A percentile compares a stretch with the other conserved stretches of the same genome.
phyloP scores from a whole-genome alignment of 1,140 invertebrate genomes.

The Rhizoglyphus robini region DNA sequence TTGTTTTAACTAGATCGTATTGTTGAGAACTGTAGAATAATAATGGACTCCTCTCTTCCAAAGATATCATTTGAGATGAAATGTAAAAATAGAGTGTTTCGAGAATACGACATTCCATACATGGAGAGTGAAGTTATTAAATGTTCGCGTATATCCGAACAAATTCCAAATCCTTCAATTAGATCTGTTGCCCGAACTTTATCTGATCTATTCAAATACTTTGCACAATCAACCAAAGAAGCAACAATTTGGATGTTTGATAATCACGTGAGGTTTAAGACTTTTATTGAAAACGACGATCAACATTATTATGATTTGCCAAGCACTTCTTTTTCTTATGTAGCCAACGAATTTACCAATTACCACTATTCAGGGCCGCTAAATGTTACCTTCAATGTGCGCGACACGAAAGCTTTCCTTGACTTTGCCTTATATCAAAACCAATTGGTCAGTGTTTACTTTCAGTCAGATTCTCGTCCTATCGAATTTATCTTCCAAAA shows the following conservation, averaged over 20 bases:
- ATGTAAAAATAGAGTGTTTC: not conserved
- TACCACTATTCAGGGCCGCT: not conserved
- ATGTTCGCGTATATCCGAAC: not conserved
- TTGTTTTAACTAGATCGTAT: not conserved
- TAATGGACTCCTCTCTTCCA: not conserved
- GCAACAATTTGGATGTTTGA: not conserved
- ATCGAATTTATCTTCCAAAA: not conserved
- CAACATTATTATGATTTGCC: not conserved
- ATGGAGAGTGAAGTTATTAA: not conserved
- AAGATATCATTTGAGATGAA: not conserved
- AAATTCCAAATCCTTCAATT: not conserved
- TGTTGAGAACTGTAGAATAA: not conserved
- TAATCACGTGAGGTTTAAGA: not conserved
- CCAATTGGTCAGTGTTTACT: not conserved
- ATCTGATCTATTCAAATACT: not conserved
- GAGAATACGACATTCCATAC: not conserved
- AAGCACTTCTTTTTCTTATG: not conserved
- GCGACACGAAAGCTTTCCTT: not conserved
- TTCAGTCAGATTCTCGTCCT: not conserved
- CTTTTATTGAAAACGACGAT: not conserved
- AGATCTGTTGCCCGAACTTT: not conserved
- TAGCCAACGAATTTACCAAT: not conserved
- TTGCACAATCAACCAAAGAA: not conserved
- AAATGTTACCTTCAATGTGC: not conserved
- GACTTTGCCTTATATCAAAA: not conserved